Conservation (phyloP, 2,113 vertebrate genomes). For the Daubentonia madagascariensis region DNA sequence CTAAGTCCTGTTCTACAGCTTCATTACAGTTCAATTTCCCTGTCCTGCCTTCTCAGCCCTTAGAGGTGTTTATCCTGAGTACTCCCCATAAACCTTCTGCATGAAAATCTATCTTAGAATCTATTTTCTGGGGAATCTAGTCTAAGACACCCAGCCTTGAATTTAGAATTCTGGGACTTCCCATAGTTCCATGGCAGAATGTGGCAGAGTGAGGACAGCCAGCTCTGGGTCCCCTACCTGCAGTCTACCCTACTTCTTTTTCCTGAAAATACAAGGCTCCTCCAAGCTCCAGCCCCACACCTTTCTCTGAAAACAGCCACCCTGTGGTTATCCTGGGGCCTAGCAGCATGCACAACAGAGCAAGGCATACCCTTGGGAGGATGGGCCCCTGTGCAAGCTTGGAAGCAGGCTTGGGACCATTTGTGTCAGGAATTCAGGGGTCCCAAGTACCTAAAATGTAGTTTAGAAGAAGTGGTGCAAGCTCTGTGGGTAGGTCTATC, state of each 20-base stretch:
- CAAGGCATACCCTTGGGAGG: no score
- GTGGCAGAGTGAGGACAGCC: no score
- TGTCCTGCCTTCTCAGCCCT: not conserved
- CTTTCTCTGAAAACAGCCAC: not conserved
- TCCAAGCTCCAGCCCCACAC: not conserved
- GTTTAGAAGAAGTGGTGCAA: not conserved
- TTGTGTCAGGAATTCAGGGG: not conserved
- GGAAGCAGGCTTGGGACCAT: not conserved
- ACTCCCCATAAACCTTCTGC: not conserved
- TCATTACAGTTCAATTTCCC: not conserved
- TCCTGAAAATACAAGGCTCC: not conserved
- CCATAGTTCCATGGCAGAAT: not conserved
- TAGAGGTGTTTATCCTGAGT: not conserved
- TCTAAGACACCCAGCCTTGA: not conserved
- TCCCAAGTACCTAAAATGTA: not conserved
- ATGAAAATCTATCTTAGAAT: not conserved
- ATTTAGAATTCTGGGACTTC: not conserved
- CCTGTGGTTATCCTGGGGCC: not conserved
- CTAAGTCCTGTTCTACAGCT: not conserved
- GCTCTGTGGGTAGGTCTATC: not conserved
- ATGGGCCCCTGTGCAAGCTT: not conserved
- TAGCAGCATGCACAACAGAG: not conserved
- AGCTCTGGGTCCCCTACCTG: not conserved
- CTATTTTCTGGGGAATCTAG: not conserved
- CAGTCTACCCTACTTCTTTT: not conserved